Base-by-base conservation (phyloP, 1,140 invertebrate genomes). In the Panagrolaimus sp. region DNA sequence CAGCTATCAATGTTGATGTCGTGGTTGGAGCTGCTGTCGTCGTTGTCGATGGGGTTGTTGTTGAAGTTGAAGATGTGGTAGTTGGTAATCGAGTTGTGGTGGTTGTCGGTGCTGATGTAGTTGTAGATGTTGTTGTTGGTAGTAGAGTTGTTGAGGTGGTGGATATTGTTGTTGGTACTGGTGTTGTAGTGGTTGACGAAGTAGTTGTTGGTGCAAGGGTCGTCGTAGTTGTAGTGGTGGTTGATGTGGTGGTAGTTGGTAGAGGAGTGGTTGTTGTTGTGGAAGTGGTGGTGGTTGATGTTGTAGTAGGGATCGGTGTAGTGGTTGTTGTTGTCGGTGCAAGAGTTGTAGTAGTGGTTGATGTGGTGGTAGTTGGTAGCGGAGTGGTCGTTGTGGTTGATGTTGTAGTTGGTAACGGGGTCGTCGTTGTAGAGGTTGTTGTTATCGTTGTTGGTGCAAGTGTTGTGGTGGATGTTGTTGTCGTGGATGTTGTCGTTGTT, bases 1-100 rank as follows among this genome's bases (percentile, higher is more conserved):
- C 52, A 65, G 69, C 38, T 2, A 67, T 64, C 6, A 43, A 28
- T 26, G 52, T 68, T 6, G 66, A 63, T 3, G 52, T 68, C 3
- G 66, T 68, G 3, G 52, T 68, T 3, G 62, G 21, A 26, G 68
- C 63, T 38, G 67, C 69, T 3, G 67, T 66, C 2, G 17, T 68
- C 12, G 67, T 63, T 3, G 58, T 48, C 7, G 32, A 38, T 38
- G 32, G 32, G 7, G 7, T 38, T 38, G 62, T 63, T 17, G 62
- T 3, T 26, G 6, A 28, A 28, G 3, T 63, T 26, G 17, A 10
- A 63, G 58, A 4, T 38, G 64, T 24, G 32, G 21, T 1, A 47
- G 44, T 46, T 14, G 43, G 24, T 47, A 26, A 32, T 26, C 43
- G 26, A n/a, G 63, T 65, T 45, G 43, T 55, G 2, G 55, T 68